phyloP scores from a whole-genome alignment of 2,113 vertebrate species.

The Bufo bufo region DNA sequence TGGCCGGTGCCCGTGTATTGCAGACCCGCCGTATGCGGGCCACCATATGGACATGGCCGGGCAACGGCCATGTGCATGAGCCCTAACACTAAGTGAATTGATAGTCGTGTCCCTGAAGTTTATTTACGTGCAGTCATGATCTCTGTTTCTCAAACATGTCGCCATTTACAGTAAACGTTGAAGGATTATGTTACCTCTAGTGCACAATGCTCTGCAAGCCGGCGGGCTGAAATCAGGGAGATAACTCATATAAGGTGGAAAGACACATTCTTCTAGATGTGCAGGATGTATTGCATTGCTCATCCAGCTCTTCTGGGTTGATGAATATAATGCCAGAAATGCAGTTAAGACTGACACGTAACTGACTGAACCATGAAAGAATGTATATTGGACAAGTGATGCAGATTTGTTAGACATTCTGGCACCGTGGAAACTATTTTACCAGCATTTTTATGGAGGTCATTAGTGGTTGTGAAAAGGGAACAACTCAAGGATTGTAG shows the following conservation, averaged over 20 bases:
- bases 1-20: too few species aligned
- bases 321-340: background rate
- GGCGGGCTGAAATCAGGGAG: background rate
- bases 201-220: background rate
- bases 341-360: background rate
- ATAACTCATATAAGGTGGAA: background rate
- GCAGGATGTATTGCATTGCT: background rate
- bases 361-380: background rate
- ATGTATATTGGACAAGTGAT: background rate
- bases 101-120: background rate
- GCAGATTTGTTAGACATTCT: background rate
- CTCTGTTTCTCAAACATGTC: slow-evolving; percentile 5
- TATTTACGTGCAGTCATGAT: background rate
- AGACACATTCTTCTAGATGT: background rate
- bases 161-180: background rate
- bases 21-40: too few species aligned
- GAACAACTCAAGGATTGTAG: too few species aligned
- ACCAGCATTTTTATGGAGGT: too few species aligned
- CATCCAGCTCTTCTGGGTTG: background rate
- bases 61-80: too few species aligned
- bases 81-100: background rate
- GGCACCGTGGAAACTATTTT: too few species aligned
- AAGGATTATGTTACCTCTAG: background rate
- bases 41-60: too few species aligned
- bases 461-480: too few species aligned